phyloP scores from a whole-genome alignment of 2,888 invertebrate genomes.

The Parnassius apollo region DNA sequence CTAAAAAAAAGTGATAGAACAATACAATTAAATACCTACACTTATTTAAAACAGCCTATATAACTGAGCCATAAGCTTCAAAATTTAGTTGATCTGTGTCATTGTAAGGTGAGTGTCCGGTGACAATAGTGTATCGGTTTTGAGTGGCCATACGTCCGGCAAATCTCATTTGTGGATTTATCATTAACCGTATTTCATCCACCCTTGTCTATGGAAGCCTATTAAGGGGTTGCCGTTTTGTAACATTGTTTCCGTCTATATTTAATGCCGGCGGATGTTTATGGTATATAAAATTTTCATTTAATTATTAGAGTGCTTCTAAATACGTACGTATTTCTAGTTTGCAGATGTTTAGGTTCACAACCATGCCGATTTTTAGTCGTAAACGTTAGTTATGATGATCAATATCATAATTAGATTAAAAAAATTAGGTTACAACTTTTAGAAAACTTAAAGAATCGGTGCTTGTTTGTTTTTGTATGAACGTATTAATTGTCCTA shows the following conservation, averaged over 20 bases:
- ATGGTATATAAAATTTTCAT: conserved; percentile 32
- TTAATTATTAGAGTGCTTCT: conserved; percentile 14
- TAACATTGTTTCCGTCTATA: conserved; percentile 58
- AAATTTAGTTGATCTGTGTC: conserved; percentile 62
- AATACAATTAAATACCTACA: neutral
- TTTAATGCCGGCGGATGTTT: conserved; percentile 68
- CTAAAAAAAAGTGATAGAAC: no score
- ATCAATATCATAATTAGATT: no score
- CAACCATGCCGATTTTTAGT: neutral
- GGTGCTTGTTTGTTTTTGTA: no score
- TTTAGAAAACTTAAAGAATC: no score
- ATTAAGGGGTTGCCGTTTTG: conserved; percentile 77
- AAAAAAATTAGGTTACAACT: no score
- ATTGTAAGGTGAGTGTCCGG: conserved; percentile 76
- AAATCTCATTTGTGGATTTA: conserved; percentile 82
- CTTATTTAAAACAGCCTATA: conserved; percentile 50
- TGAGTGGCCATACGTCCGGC: conserved; percentile 78
- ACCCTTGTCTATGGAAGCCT: conserved; percentile 71
- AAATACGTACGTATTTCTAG: conserved; percentile 1
- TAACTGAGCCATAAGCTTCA: conserved; percentile 42
- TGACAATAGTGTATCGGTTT: conserved; percentile 73
- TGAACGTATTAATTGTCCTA: no score
- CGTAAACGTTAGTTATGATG: no score
- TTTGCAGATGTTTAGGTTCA: neutral
- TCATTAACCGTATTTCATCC: conserved; percentile 79